Evolutionary conservation across 1,140 invertebrate genomes (phyloP).

Genomic region (Ostrea edulis): DNA sequence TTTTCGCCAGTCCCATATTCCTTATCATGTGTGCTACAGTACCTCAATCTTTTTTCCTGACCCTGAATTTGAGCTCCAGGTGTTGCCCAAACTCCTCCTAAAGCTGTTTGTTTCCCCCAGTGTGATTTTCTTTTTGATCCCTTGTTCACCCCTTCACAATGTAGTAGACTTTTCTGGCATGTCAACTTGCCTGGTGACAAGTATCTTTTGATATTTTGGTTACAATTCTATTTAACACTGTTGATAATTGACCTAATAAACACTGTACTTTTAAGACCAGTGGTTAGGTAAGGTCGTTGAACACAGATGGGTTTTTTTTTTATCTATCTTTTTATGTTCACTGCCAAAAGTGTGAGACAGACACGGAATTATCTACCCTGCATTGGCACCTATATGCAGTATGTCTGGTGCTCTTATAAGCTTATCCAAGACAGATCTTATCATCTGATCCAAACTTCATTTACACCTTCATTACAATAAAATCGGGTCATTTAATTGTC

Average conservation of each 20-base stretch:
- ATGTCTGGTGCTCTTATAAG: neutral
- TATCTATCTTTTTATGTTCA: neutral
- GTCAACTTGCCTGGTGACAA: neutral
- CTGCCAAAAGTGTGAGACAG: constrained; percentile 20
- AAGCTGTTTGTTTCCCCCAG: neutral
- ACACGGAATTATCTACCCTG: neutral
- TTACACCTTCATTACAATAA: constrained; percentile 1
- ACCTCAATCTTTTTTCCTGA: neutral
- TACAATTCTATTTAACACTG: neutral
- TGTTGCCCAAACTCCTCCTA: neutral
- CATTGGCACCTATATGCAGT: neutral
- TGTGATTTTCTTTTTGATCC: neutral
- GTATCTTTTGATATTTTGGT: neutral
- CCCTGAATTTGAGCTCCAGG: neutral
- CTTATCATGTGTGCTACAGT: too few species aligned
- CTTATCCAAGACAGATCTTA: constrained; percentile 7
- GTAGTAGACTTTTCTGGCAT: neutral
- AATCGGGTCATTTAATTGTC: neutral
- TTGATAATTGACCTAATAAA: constrained; percentile 33
- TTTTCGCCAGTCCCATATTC: too few species aligned
- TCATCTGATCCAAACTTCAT: neutral
- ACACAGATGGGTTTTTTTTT: neutral
- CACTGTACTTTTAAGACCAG: constrained; percentile 1
- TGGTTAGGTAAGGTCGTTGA: neutral
- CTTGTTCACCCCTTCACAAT: neutral